Percentiles rank a stretch among this genome's conserved stretches.
phyloP scores from a whole-genome alignment of 1,140 invertebrate species.

The Zaprionus taronus region DNA sequence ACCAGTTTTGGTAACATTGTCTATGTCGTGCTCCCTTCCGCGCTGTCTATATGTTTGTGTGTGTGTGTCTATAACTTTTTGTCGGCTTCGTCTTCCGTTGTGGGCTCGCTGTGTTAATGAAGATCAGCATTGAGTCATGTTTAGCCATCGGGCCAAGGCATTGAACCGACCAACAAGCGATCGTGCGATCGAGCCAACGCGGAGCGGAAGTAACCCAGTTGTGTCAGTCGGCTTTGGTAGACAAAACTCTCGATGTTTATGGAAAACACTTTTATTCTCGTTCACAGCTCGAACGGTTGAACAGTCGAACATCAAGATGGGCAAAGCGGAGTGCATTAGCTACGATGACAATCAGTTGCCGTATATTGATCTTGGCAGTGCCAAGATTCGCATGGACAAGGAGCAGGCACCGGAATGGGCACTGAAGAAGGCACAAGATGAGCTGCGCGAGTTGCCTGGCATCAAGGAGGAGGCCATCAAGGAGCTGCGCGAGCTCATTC shows the following conservation, averaged over 20 bases:
- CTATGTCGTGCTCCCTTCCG: conserved; percentile 28
- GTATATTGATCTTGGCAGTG: conserved; percentile 85
- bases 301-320: conserved; percentile 58
- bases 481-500: conserved; percentile 86
- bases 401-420: conserved; percentile 84
- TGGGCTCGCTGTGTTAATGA: conserved; percentile 57
- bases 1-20: conserved; percentile 76
- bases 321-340: conserved; percentile 81
- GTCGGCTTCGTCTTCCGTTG: conserved; percentile 59
- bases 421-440: conserved; percentile 86
- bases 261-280: conserved; percentile 70
- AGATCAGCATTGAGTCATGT: conserved; percentile 73
- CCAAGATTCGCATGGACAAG: conserved; percentile 85
- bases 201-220: conserved; percentile 76
- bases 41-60: conserved; percentile 22
- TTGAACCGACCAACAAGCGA: conserved; percentile 51
- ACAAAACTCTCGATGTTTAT: conserved; percentile 52
- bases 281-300: conserved; percentile 50
- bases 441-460: conserved; percentile 89
- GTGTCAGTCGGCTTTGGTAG: conserved; percentile 35
- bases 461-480: conserved; percentile 86
- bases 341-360: conserved; percentile 85
- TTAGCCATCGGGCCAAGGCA: conserved; percentile 62
- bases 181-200: conserved; percentile 9
- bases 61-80: conserved; percentile 22